A percentile compares a stretch with the other conserved stretches of the same genome.
These are phyloP conservation scores for Microcebus griseorufus DNA, from an alignment of 2,113 vertebrate species.

Conservation along the genomic window DNA sequence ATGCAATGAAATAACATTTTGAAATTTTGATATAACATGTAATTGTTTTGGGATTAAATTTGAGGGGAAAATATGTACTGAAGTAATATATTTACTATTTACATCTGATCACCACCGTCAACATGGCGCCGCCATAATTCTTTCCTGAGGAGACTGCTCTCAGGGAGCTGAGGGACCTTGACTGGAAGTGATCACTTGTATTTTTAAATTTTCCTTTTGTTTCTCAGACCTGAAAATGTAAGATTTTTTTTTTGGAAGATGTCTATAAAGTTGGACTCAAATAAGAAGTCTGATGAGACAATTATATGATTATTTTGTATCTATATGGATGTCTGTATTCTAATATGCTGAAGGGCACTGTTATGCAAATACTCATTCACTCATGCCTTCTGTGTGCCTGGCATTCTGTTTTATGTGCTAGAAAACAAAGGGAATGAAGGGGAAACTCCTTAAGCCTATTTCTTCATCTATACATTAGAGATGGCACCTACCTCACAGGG, in stretches of 20 bases:
- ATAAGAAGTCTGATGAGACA: not conserved
- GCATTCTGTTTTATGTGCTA: not conserved
- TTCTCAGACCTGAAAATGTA: not conserved
- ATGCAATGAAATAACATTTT: slow-evolving; percentile 47
- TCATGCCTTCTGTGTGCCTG: rapidly evolving
- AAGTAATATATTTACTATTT: not conserved
- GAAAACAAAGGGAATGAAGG: not conserved
- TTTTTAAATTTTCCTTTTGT: not conserved
- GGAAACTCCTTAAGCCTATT: not conserved
- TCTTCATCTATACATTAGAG: not conserved
- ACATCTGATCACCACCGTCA: too few species aligned
- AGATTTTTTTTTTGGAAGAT: not conserved
- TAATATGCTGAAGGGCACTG: not conserved
- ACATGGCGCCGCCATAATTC: not conserved
- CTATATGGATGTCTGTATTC: not conserved
- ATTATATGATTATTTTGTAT: not conserved
- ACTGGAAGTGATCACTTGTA: not conserved
- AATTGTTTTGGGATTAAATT: slow-evolving; percentile 41
- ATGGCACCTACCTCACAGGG: not conserved
- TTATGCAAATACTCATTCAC: not conserved
- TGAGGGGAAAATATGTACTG: slow-evolving; percentile 2
- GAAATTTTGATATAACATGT: slow-evolving; percentile 45
- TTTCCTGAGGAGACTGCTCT: not conserved
- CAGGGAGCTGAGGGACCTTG: not conserved
- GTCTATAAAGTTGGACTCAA: not conserved